Conservation (phyloP, 2,113 vertebrate species). For the Geococcyx californianus region DNA sequence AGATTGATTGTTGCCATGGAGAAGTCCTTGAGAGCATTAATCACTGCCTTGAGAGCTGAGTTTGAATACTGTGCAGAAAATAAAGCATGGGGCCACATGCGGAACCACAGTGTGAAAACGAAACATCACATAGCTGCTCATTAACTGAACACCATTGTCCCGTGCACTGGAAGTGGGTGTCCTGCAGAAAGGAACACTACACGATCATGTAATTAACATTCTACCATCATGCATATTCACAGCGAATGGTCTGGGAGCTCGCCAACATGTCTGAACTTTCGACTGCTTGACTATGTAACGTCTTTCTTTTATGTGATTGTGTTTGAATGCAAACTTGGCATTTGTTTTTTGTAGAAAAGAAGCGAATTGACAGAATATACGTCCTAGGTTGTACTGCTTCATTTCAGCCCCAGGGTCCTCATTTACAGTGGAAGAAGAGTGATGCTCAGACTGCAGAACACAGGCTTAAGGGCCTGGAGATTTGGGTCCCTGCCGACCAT, state of each 20-base stretch:
- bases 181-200: neutral
- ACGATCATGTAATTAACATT: neutral
- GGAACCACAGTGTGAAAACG: neutral
- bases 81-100: neutral
- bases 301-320: neutral
- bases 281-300: neutral
- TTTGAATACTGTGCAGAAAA: neutral
- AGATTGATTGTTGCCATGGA: constrained; percentile 67
- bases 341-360: neutral
- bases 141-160: neutral
- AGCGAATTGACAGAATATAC: neutral
- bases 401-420: neutral
- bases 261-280: neutral
- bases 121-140: neutral
- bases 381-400: neutral
- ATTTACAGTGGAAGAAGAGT: neutral
- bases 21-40: constrained; percentile 56
- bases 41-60: constrained; percentile 42
- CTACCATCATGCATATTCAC: neutral
- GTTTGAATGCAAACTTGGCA: neutral
- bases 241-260: neutral
- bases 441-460: neutral
- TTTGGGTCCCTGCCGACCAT: neutral
- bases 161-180: neutral
- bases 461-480: neutral